These are phyloP conservation scores for Conus ventricosus DNA, from an alignment of 1,140 invertebrate genomes.

Conservation along the genomic window DNA sequence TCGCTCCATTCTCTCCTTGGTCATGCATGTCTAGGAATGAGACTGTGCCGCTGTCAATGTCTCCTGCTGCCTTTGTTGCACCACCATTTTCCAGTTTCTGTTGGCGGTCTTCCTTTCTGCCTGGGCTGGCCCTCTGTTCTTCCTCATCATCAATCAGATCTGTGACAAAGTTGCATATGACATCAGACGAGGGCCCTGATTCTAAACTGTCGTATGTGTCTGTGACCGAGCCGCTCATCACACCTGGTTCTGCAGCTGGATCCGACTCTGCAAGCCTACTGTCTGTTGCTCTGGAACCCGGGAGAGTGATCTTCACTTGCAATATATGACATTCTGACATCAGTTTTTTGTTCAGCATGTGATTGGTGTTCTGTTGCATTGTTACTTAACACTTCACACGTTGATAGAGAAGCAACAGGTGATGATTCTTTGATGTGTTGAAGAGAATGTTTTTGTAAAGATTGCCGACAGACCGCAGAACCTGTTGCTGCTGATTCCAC, in stretches of 20 bases:
- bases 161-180: conserved; percentile 51
- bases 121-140: neutral
- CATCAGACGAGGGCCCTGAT: conserved; percentile 36
- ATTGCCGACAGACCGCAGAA: neutral
- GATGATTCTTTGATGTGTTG: neutral
- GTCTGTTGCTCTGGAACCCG: neutral
- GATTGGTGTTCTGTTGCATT: neutral
- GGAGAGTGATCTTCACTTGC: neutral
- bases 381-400: neutral
- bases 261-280: neutral
- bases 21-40: conserved; percentile 25
- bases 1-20: neutral
- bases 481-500: neutral
- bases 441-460: neutral
- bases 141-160: conserved; percentile 46
- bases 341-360: neutral
- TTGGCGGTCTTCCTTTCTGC: neutral
- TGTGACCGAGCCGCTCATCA: neutral
- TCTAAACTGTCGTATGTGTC: conserved; percentile 28
- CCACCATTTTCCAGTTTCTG: neutral
- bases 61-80: neutral
- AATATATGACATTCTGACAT: neutral
- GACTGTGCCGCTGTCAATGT: neutral
- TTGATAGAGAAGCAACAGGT: neutral
- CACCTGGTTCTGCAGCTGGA: neutral